phyloP scores from a whole-genome alignment of 2,113 vertebrate genomes.

The Synodontis membranacea region DNA sequence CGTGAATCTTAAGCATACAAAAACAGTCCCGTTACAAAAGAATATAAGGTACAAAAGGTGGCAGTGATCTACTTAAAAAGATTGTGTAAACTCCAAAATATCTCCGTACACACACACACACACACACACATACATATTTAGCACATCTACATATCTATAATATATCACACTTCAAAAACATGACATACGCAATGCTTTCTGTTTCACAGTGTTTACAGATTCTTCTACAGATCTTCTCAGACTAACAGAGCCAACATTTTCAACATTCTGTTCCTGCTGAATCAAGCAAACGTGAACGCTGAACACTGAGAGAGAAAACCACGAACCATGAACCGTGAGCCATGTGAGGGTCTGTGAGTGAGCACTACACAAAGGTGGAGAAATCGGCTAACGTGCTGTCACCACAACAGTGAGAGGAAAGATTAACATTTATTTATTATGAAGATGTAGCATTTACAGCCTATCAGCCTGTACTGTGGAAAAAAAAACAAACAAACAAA shows the following conservation, averaged over 20 bases:
- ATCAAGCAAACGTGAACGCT: neutral
- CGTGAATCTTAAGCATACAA: conserved; percentile 10
- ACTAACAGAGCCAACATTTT: neutral
- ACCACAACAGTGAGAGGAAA: neutral
- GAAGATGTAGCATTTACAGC: neutral
- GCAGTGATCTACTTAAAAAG: neutral
- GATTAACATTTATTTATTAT: neutral
- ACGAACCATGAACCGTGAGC: neutral
- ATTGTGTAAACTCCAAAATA: conserved; percentile 30
- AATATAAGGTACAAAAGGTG: conserved; percentile 20
- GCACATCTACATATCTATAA: neutral
- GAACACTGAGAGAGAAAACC: neutral
- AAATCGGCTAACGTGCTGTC: neutral
- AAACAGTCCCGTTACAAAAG: conserved; percentile 43
- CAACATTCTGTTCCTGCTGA: neutral
- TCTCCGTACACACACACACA: too few species aligned
- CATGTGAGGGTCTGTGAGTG: neutral
- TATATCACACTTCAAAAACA: neutral
- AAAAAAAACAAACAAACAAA: too few species aligned
- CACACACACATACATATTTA: too few species aligned
- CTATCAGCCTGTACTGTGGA: neutral
- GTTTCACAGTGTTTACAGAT: neutral
- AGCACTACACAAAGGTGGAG: neutral
- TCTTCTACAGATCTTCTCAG: neutral
- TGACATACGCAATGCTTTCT: neutral